These are phyloP conservation scores for Arenaria interpres DNA, from an alignment of 2,113 vertebrate species.

Conservation along the genomic window DNA sequence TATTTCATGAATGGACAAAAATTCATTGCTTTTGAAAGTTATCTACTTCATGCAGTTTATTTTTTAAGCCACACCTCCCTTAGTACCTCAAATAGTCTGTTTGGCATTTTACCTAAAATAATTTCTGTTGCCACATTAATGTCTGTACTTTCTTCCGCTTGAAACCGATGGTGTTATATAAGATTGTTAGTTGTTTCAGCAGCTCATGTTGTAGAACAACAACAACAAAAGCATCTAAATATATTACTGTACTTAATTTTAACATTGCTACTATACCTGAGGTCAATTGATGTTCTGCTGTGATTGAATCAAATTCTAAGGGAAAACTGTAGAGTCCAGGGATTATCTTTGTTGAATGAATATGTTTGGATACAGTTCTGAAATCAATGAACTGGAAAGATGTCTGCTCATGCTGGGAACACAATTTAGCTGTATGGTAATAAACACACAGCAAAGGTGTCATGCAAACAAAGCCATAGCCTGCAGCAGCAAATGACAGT, in stretches of 20 bases:
- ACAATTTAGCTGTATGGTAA: neutral
- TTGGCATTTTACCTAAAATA: neutral
- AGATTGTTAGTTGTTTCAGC: neutral
- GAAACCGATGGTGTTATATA: neutral
- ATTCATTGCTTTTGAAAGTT: neutral
- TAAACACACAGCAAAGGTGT: neutral
- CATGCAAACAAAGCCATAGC: constrained; percentile 38
- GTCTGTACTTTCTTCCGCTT: neutral
- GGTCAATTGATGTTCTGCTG: neutral
- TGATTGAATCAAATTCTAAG: constrained; percentile 5
- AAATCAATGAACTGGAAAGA: constrained; percentile 50
- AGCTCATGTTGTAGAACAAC: neutral
- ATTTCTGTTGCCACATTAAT: neutral
- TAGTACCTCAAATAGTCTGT: neutral
- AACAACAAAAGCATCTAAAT: neutral
- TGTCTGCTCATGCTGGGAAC: constrained; percentile 19
- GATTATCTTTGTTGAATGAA: constrained; percentile 50
- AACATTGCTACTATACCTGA: neutral
- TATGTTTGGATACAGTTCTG: constrained; percentile 26
- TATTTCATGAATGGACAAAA: neutral
- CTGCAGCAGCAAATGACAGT: constrained; percentile 30
- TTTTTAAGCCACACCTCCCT: neutral
- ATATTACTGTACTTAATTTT: neutral
- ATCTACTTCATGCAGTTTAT: neutral
- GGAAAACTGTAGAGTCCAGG: neutral